Percentiles rank a stretch among this genome's conserved stretches.
These are phyloP conservation scores for Podotricha telesiphe DNA, from an alignment of 2,888 invertebrate species.

Conservation along the genomic window DNA sequence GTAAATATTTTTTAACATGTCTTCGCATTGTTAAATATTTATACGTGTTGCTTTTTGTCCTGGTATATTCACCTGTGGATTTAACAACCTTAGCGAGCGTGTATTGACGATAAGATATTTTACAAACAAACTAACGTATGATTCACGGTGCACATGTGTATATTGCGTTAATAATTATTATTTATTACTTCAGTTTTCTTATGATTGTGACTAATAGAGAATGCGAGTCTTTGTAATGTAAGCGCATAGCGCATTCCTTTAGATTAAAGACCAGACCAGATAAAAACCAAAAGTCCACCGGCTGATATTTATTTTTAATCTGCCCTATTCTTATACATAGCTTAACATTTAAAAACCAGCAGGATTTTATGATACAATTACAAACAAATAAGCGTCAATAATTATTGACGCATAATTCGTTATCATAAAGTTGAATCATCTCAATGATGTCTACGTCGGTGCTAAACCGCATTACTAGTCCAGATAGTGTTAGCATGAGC, in stretches of 20 bases:
- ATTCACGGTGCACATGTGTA: constrained; percentile 55
- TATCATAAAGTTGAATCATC: neutral
- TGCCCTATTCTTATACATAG: too few relatives aligned
- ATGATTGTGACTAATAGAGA: constrained; percentile 30
- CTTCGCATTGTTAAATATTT: constrained; percentile 12
- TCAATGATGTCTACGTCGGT: constrained; percentile 3
- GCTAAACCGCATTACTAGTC: constrained; percentile 29
- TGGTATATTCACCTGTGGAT: constrained; percentile 54
- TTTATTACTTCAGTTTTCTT: constrained; percentile 37
- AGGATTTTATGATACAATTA: neutral
- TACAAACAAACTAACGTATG: constrained; percentile 63
- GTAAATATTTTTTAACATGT: neutral
- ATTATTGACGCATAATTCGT: neutral
- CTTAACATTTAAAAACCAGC: neutral
- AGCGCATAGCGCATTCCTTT: neutral
- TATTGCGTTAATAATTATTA: constrained; percentile 31
- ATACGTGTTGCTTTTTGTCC: constrained; percentile 40
- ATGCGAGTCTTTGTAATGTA: neutral
- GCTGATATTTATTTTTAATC: too few relatives aligned
- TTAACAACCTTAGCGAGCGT: constrained; percentile 45
- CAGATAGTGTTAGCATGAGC: constrained; percentile 33
- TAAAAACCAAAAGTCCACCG: too few relatives aligned
- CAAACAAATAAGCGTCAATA: neutral
- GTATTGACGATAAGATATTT: constrained; percentile 59
- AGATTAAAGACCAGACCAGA: too few relatives aligned